A percentile compares a stretch with the other conserved stretches of the same genome.
phyloP scores from a whole-genome alignment of 2,888 invertebrate genomes.

The Asteroscopus sphinx region DNA sequence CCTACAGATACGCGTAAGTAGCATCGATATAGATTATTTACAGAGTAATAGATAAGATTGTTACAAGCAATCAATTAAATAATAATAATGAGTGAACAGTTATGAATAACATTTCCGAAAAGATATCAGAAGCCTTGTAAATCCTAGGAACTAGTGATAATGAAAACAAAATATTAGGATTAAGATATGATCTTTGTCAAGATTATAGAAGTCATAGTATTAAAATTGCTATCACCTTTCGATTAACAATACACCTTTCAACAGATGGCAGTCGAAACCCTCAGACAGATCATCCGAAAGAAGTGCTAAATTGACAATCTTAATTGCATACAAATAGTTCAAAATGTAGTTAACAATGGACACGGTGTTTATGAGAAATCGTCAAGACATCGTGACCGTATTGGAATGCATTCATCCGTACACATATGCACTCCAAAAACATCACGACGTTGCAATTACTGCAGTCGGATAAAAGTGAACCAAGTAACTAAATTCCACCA shows the following conservation, averaged over 20 bases:
- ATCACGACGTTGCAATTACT: conserved; percentile 44
- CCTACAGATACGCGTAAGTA: conserved; percentile 20
- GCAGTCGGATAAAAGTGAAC: conserved; percentile 29
- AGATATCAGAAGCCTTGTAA: conserved; percentile 4
- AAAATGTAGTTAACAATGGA: conserved; percentile 7
- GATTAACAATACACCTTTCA: too few relatives aligned
- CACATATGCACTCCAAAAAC: conserved; percentile 18
- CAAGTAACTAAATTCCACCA: conserved; percentile 33
- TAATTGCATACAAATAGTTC: conserved; percentile 2
- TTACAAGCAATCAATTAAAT: conserved; percentile 21
- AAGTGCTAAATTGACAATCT: not conserved
- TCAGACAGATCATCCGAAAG: not conserved
- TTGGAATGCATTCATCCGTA: conserved; percentile 32
- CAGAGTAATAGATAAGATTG: conserved; percentile 30
- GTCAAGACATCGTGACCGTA: conserved; percentile 18
- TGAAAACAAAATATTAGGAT: too few relatives aligned
- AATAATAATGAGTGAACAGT: conserved; percentile 18
- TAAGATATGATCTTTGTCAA: too few relatives aligned
- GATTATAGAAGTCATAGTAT: too few relatives aligned
- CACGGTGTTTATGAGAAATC: conserved; percentile 16
- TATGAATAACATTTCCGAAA: conserved; percentile 20
- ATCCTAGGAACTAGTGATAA: too few relatives aligned
- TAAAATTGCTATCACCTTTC: too few relatives aligned
- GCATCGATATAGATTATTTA: conserved; percentile 12
- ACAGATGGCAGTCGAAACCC: not conserved